Base-by-base conservation (phyloP, 2,113 vertebrate genomes). In the Pelecanus crispus region DNA sequence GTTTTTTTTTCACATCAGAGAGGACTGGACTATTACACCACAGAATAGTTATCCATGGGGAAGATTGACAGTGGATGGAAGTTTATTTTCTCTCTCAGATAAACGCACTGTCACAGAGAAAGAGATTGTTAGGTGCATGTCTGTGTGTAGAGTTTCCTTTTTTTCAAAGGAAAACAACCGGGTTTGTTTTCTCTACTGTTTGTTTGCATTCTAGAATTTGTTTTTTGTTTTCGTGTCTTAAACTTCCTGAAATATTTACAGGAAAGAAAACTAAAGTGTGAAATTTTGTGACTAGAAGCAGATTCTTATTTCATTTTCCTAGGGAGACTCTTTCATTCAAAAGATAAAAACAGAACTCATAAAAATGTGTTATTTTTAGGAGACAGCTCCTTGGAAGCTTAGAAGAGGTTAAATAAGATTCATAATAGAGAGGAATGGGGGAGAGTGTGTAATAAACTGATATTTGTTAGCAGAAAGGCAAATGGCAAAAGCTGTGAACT, bases 331-430 rank as follows among this genome's bases (percentile, higher is more conserved):
- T 91, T 86, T 34, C 3, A 2, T 86, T 88, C 42, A 52, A 75
- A 86, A 94, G 32, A 81, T 56, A 86, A 71, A 74, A 84, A 11
- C 24, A 24, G 26, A 74, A 92, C 47, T 34, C 20, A 71, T 63
- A 61, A 91, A 95, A 92, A 71, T 36, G 2, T 80, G 45, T 90
- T 95, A 67, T 83, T 93, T 90, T 90, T 88, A 77, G 68, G 79
- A 81, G 72, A 52, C 21, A 81, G 15, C 31, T 94, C 59, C 13
- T 83, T 84, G 73, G 72, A 73, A 93, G 61, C 55, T 90, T 53
- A 49, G 47, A 86, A 62, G 21, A 81, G 63, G 28, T 74, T 84
- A 92, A 93, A 16, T 70, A 56, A 73, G 9, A 89, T 79, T 74
- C 47, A 31, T 50, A 65, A 52, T 8, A 65, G 40, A 82, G 40